Evolutionary conservation across 2,888 invertebrate species (phyloP), one percentile per base, ranked within the genome.

Genomic region (Pyralis farinalis): DNA sequence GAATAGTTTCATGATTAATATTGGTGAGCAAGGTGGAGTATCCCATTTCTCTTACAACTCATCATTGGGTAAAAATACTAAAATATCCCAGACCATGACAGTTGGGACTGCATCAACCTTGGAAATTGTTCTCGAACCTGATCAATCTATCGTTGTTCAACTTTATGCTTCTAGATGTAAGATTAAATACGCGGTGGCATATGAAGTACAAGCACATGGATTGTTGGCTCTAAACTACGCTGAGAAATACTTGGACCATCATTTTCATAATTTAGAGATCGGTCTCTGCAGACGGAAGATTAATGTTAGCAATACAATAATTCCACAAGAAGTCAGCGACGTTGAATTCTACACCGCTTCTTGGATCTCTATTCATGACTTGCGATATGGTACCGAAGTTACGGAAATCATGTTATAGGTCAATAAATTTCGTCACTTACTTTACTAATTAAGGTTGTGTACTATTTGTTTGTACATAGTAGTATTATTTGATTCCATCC

Each of bases 321-420:
- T 11, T 1, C 57, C 39, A 0, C 46, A 48, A 0, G 69, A 75
- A 33, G 42, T 57, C 1, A 63, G 75, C 1, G 54, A 58, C 0
- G 34, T 73, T 3, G 51, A 47, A 1, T 71, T 63, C 39, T 68
- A 53, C 28, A 38, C 55, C 0, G 51, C 65, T 9, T 58, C 67
- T 0, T 36, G 25, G 21, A 40, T 60, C 7, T 34, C 43, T 1
- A 37, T 50, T n/a, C n/a, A 41, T 5, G 44, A 46, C 11, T 32
- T 32, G 3, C 12, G 31, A 1, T 7, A 16, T n/a, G 28, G 30
- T 8, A 29, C 21, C 0, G 37, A 35, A 3, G 31, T 44, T 7
- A 32, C 47, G 46, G 36, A 38, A 16, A 25, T 41, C 1, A 10
- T 9, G 16, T 34, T 40, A 9, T 46, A 27, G n/a, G 40, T 34